Evolutionary conservation across 1,140 invertebrate species (phyloP).

Genomic region (Pemphigus obesinymphae): DNA sequence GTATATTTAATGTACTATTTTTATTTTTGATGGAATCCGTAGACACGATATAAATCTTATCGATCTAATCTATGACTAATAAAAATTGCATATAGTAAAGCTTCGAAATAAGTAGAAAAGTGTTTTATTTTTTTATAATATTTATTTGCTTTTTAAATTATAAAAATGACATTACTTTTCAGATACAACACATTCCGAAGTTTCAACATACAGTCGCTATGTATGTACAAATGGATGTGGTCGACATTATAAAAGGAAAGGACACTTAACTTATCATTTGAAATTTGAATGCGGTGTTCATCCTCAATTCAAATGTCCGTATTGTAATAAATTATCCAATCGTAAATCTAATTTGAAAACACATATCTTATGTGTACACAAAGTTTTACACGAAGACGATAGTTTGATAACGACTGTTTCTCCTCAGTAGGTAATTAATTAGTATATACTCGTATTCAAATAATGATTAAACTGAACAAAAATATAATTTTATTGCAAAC

Average conservation of each 20-base stretch:
- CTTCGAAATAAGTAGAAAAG: background rate
- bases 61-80: background rate
- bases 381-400: background rate
- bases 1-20: too few relatives aligned
- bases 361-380: background rate
- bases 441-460: too few relatives aligned
- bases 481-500: too few relatives aligned
- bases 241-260: conserved; percentile 44
- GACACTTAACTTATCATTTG: conserved; percentile 52
- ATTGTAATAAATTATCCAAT: conserved; percentile 51
- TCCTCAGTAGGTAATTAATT: background rate
- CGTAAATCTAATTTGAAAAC: conserved; percentile 29
- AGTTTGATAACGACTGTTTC: background rate
- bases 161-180: background rate
- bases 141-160: background rate
- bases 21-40: background rate
- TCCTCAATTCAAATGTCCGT: conserved; percentile 52
- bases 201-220: background rate
- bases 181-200: background rate
- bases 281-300: conserved; percentile 55
- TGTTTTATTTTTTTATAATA: too few relatives aligned
- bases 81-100: background rate
- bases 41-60: too few relatives aligned
- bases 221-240: conserved; percentile 50
- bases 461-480: too few relatives aligned